Evolutionary conservation across 2,113 vertebrate species (phyloP).

Genomic region (Drymodes brunneopygia): DNA sequence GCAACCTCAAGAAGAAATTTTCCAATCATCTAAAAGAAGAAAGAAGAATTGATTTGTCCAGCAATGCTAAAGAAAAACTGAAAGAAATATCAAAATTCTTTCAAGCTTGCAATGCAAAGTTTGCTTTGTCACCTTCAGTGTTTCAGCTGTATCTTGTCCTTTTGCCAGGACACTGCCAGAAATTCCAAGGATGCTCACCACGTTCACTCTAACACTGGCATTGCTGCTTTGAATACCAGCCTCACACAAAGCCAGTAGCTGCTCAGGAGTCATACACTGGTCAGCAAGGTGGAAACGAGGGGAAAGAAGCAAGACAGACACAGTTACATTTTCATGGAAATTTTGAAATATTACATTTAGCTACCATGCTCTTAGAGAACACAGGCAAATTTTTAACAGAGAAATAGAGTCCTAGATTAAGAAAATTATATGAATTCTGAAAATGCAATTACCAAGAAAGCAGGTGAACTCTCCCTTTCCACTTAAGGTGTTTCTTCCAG

Average conservation of each 20-base stretch:
- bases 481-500: neutral
- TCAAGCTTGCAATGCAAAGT: neutral
- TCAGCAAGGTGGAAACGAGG: neutral
- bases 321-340: neutral
- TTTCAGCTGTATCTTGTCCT: conserved; percentile 79
- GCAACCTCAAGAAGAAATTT: conserved; percentile 87
- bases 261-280: conserved; percentile 88
- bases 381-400: neutral
- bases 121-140: conserved; percentile 81
- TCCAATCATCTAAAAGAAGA: conserved; percentile 83
- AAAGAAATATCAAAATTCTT: neutral
- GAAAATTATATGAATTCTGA: neutral
- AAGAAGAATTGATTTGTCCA: neutral
- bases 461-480: neutral
- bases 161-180: conserved; percentile 90
- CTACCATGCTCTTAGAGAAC: neutral
- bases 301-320: neutral
- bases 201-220: conserved; percentile 84
- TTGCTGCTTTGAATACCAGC: conserved; percentile 79
- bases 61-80: neutral
- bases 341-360: neutral
- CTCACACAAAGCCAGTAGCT: conserved; percentile 86
- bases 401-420: neutral
- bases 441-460: neutral
- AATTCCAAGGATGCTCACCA: conserved; percentile 91